phyloP scores from a whole-genome alignment of 2,888 invertebrate species.

The Flexamia atlantica region DNA sequence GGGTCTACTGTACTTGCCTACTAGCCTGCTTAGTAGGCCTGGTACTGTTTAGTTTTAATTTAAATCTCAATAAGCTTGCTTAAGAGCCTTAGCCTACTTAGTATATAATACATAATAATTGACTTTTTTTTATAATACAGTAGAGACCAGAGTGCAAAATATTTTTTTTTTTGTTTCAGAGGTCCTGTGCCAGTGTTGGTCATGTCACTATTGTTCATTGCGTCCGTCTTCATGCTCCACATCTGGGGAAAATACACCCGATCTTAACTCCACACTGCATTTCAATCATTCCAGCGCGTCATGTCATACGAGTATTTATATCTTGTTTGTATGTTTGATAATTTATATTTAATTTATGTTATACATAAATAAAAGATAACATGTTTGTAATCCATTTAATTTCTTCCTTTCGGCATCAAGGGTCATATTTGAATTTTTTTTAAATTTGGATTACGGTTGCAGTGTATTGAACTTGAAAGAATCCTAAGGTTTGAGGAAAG shows the following conservation, averaged over 20 bases:
- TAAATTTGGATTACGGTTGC: too few relatives aligned
- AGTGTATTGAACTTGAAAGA: too few relatives aligned
- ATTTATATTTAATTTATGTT: slow-evolving; percentile 46
- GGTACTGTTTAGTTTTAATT: too few relatives aligned
- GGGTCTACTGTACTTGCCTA: too few relatives aligned
- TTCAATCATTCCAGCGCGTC: slow-evolving; percentile 39
- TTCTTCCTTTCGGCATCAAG: not conserved
- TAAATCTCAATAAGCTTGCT: too few relatives aligned
- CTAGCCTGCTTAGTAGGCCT: too few relatives aligned
- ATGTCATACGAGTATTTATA: slow-evolving; percentile 50
- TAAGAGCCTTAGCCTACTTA: too few relatives aligned
- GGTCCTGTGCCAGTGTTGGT: slow-evolving; percentile 99
- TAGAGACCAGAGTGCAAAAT: too few relatives aligned
- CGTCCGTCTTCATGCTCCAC: slow-evolving; percentile 99
- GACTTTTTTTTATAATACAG: too few relatives aligned
- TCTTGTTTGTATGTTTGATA: slow-evolving; percentile 44
- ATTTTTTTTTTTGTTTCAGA: slow-evolving; percentile 79
- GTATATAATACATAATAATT: too few relatives aligned
- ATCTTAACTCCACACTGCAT: slow-evolving; percentile 77
- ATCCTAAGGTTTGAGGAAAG: too few relatives aligned
- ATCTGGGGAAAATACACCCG: slow-evolving; percentile 99
- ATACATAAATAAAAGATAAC: slow-evolving; percentile 35
- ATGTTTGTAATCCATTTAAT: slow-evolving; percentile 18
- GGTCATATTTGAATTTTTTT: too few relatives aligned
- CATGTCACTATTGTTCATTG: slow-evolving; percentile 99